Conservation (phyloP, 1,140 invertebrate genomes). For the Drosophila sp. region DNA sequence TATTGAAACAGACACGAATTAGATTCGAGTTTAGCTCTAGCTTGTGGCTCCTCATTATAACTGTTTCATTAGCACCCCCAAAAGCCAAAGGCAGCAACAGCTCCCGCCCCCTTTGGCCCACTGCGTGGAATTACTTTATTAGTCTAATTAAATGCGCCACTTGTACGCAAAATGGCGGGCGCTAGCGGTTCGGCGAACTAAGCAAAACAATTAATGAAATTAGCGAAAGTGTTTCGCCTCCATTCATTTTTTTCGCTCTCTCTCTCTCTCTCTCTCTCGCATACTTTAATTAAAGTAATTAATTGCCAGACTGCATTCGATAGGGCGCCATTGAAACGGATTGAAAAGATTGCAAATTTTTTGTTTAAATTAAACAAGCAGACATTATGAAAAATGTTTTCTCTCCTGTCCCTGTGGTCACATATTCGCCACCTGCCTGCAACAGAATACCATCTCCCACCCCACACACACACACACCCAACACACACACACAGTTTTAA, state of each 20-base stretch:
- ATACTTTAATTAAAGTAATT: constrained; percentile 47
- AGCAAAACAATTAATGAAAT: constrained; percentile 76
- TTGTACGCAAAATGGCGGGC: constrained; percentile 62
- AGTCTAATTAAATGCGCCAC: constrained; percentile 77
- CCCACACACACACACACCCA: constrained; percentile 20
- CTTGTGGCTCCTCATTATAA: constrained; percentile 65
- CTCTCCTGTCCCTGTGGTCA: background rate
- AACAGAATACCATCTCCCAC: background rate
- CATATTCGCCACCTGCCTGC: constrained; percentile 12
- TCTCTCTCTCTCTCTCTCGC: constrained; percentile 12
- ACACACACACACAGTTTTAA: constrained; percentile 17
- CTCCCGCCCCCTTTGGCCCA: constrained; percentile 36
- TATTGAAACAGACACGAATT: constrained; percentile 58
- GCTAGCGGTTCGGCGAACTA: constrained; percentile 24
- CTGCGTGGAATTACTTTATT: constrained; percentile 73
- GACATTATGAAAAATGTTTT: background rate
- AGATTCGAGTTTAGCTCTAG: constrained; percentile 16
- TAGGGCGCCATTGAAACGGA: background rate
- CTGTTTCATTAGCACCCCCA: constrained; percentile 67
- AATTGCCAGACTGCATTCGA: constrained; percentile 22
- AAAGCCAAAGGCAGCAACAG: background rate
- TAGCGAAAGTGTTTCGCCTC: constrained; percentile 51
- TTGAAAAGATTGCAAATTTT: constrained; percentile 1
- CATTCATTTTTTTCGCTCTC: constrained; percentile 6
- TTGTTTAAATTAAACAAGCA: background rate